phyloP scores from a whole-genome alignment of 2,797 vertebrate genomes.

The Erpetoichthys calabaricus region DNA sequence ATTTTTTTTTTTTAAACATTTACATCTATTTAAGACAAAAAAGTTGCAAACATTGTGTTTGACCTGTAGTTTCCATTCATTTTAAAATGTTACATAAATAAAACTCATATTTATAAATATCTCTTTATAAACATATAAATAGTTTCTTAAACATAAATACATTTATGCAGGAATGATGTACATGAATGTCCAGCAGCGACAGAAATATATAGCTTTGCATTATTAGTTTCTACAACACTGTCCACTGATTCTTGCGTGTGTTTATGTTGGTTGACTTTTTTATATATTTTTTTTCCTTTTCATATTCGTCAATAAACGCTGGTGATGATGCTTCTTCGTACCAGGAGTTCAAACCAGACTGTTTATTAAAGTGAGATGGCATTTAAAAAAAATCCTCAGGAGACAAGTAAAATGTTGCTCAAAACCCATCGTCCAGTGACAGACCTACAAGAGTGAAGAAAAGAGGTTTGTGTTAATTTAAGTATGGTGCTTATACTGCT shows the following conservation, averaged over 20 bases:
- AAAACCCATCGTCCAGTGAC: constrained; percentile 32
- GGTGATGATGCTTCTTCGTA: constrained; percentile 65
- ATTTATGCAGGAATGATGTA: constrained; percentile 85
- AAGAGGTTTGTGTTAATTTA: background rate
- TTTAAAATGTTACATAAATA: constrained; percentile 98
- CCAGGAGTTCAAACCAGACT: constrained; percentile 43
- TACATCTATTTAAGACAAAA: constrained; percentile 83
- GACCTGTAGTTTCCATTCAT: constrained; percentile 76
- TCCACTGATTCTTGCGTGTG: constrained; percentile 51
- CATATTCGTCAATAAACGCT: constrained; percentile 53
- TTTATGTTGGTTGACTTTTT: too few relatives aligned
- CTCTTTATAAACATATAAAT: constrained; percentile 99
- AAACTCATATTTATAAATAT: constrained; percentile 98
- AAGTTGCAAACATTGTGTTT: constrained; percentile 76
- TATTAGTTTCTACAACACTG: constrained; percentile 65
- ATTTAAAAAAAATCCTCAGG: constrained; percentile 33
- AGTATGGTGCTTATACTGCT: too few relatives aligned
- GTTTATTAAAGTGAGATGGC: constrained; percentile 22
- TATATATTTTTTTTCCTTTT: constrained; percentile 56
- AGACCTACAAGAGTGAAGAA: constrained; percentile 24
- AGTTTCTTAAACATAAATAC: constrained; percentile 99
- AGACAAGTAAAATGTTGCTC: constrained; percentile 42
- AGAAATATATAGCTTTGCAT: constrained; percentile 72
- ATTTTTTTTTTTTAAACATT: constrained; percentile 50
- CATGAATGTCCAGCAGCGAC: constrained; percentile 91